Conservation (phyloP, 2,888 invertebrate genomes). For the Atherix ibis region DNA sequence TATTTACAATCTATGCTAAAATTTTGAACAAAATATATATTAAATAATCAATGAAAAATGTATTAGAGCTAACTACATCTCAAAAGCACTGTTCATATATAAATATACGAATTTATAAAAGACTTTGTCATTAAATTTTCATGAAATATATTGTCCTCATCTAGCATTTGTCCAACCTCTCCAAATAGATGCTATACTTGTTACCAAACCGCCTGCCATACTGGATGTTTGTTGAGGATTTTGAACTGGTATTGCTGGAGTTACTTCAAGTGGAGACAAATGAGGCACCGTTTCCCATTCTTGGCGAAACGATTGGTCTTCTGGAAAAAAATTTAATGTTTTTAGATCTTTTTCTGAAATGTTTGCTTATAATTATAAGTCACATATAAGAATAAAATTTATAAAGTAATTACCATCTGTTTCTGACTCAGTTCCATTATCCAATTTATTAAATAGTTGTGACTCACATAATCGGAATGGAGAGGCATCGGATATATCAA, state of each 20-base stretch:
- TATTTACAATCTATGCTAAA: no score
- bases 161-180: slow-evolving; percentile 43
- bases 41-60: no score
- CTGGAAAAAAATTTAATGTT: slow-evolving; percentile 7
- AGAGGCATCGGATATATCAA: slow-evolving; percentile 37
- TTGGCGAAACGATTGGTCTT: slow-evolving; percentile 50
- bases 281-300: slow-evolving; percentile 62
- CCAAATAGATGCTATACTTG: slow-evolving; percentile 69
- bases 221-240: slow-evolving; percentile 32
- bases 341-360: no score
- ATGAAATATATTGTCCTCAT: not conserved
- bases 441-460: slow-evolving; percentile 42
- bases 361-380: no score
- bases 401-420: slow-evolving; percentile 51
- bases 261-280: slow-evolving; percentile 8
- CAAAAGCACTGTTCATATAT: no score
- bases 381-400: no score
- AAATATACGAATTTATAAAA: no score
- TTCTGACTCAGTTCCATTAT: slow-evolving; percentile 46
- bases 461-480: slow-evolving; percentile 41
- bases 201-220: slow-evolving; percentile 58
- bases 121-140: no score
- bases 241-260: slow-evolving; percentile 19
- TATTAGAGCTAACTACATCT: no score
- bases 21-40: no score